phyloP scores from a whole-genome alignment of 2,113 vertebrate species.

The Brachionichthys hirsutus region DNA sequence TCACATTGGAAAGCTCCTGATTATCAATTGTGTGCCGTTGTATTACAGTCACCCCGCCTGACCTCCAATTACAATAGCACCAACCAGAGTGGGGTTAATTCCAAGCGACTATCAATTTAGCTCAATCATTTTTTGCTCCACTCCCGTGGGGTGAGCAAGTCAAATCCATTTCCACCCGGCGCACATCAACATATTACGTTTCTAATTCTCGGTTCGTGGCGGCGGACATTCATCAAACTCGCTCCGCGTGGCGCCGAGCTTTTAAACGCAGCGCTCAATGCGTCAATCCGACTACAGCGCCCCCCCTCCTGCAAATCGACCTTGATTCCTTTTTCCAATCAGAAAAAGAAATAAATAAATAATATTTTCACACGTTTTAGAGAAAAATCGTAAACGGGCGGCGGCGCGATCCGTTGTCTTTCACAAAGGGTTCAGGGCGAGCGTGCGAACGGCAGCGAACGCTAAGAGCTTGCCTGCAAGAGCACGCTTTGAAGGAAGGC shows the following conservation, averaged over 20 bases:
- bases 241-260: slow-evolving; percentile 43
- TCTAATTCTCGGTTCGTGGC: slow-evolving; percentile 52
- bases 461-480: slow-evolving; percentile 30
- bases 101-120: slow-evolving; percentile 64
- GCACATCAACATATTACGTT: slow-evolving; percentile 52
- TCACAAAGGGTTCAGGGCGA: slow-evolving; percentile 18
- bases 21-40: slow-evolving; percentile 72
- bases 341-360: no score
- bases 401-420: neutral
- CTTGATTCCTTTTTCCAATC: slow-evolving; percentile 5
- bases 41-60: slow-evolving; percentile 60
- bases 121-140: slow-evolving; percentile 58
- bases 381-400: no score
- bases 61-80: slow-evolving; percentile 70
- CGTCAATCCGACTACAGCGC: neutral
- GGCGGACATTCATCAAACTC: slow-evolving; percentile 56
- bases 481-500: slow-evolving; percentile 45
- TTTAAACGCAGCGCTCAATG: slow-evolving; percentile 42
- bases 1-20: slow-evolving; percentile 60
- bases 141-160: slow-evolving; percentile 60
- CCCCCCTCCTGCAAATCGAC: slow-evolving; percentile 6
- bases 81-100: slow-evolving; percentile 73
- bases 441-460: slow-evolving; percentile 6
- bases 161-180: slow-evolving; percentile 49
- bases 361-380: no score